Conservation (phyloP, 2,797 vertebrate species). For the Artibeus lituratus region DNA sequence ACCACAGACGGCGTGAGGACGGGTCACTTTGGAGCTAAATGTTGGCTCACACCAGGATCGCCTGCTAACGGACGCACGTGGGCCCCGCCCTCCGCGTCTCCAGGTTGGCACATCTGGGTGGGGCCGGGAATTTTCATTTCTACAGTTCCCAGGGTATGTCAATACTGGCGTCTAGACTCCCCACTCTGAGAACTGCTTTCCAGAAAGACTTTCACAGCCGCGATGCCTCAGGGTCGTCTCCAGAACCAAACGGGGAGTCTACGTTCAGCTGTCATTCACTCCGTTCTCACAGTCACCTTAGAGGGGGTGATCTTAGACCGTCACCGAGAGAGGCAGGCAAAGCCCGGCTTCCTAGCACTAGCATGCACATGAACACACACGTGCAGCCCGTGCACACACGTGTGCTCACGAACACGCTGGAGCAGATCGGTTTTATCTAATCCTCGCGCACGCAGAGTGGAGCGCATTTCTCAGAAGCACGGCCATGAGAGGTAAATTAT, state of each 20-base stretch:
- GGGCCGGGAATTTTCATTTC: fast-evolving
- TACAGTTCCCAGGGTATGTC: no score
- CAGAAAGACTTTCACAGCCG: neutral
- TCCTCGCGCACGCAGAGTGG: fast-evolving
- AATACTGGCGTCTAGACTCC: neutral
- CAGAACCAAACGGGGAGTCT: neutral
- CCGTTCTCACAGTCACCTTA: no score
- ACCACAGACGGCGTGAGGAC: neutral
- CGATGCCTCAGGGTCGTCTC: fast-evolving
- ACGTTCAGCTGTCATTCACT: fast-evolving
- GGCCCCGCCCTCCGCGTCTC: neutral
- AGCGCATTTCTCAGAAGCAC: neutral
- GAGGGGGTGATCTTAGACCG: neutral
- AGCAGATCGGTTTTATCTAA: neutral
- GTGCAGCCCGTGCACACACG: fast-evolving
- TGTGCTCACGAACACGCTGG: fast-evolving
- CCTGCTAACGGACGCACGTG: no score
- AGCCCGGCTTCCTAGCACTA: neutral
- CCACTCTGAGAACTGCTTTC: neutral
- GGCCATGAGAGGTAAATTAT: neutral
- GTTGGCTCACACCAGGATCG: fast-evolving
- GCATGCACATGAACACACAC: fast-evolving
- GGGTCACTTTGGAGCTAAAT: neutral
- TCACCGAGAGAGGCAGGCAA: fast-evolving
- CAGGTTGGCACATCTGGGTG: fast-evolving